Evolutionary conservation across 2,113 vertebrate species (phyloP), one percentile per base, ranked within the genome.

Genomic region (Bufo bufo): DNA sequence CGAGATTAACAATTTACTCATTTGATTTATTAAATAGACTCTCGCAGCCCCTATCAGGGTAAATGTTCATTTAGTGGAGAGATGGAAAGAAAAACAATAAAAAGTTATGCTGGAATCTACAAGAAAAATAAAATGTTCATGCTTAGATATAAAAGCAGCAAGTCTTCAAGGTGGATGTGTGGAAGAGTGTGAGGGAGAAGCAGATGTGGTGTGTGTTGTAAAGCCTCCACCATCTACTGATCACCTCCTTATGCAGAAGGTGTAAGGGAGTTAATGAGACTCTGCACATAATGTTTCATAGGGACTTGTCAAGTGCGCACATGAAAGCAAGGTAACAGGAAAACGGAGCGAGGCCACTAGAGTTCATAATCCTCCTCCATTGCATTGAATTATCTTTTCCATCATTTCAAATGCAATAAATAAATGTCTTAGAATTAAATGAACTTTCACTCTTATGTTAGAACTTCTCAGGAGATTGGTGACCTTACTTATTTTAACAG

Each of bases 231-330:
- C 50, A 43, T 69, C 56, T 16, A 45, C 80, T 88, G 87, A 88
- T 88, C 56, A 47, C 81, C 87, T 88, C 87, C 87, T 77, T 72
- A 84, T 88, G 87, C 81, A 84, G 14, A 56, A 88, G 87, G 80
- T 88, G 87, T 84, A 65, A 56, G 52, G 54, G 69, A 83, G 87
- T 77, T 88, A 88, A 77, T 88, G 75, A 77, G 87, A 61, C 80
- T 66, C 58, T 50, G 56, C 81, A 84, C 87, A 84, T 84, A 88
- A 88, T 88, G 87, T 83, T 84, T 88, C 81, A 88, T 84, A 74
- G 77, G 80, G 59, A 77, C 87, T 77, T 84, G 87, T 88, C 86
- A 88, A 83, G 66, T 17, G 47, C n/a, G 9, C 13, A 77, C 81
- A 88, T 84, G 49, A 88, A 84, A 78, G 81, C 45, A 56, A 43